Evolutionary conservation across 2,888 invertebrate species (phyloP).

Genomic region (Orchesellides sinensis): DNA sequence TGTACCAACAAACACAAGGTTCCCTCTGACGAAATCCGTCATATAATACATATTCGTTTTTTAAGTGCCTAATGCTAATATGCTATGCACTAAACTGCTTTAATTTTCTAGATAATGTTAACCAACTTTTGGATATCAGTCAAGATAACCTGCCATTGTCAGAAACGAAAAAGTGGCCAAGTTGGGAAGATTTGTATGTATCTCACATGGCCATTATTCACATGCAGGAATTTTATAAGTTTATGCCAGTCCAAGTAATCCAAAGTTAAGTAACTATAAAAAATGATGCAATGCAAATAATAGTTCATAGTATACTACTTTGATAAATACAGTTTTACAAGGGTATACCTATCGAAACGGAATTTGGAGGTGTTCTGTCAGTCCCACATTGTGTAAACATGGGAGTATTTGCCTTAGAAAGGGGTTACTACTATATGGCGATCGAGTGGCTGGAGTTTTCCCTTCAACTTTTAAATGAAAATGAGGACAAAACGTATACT

Average conservation of each 20-base stretch:
- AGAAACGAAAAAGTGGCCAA: conserved; percentile 1
- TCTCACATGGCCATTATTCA: not conserved
- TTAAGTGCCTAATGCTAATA: not conserved
- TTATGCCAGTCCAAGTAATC: conserved; percentile 4
- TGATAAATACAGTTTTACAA: not conserved
- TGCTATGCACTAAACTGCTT: no score
- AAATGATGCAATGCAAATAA: not conserved
- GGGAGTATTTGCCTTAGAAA: not conserved
- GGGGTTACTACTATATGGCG: conserved; percentile 17
- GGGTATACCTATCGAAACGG: not conserved
- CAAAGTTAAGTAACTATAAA: not conserved
- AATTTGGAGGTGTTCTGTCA: not conserved
- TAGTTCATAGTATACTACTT: not conserved
- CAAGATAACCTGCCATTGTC: no score
- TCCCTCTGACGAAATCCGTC: not conserved
- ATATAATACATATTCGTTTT: not conserved
- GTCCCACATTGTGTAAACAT: not conserved
- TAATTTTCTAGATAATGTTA: no score
- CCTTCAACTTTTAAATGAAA: not conserved
- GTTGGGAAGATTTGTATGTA: not conserved
- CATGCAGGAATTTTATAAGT: conserved; percentile 12
- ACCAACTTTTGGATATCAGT: not conserved
- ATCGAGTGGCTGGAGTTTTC: conserved; percentile 22
- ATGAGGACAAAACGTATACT: not conserved
- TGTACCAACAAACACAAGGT: not conserved